Evolutionary conservation across 2,797 vertebrate species (phyloP).

Genomic region (Chrysocyon brachyurus): DNA sequence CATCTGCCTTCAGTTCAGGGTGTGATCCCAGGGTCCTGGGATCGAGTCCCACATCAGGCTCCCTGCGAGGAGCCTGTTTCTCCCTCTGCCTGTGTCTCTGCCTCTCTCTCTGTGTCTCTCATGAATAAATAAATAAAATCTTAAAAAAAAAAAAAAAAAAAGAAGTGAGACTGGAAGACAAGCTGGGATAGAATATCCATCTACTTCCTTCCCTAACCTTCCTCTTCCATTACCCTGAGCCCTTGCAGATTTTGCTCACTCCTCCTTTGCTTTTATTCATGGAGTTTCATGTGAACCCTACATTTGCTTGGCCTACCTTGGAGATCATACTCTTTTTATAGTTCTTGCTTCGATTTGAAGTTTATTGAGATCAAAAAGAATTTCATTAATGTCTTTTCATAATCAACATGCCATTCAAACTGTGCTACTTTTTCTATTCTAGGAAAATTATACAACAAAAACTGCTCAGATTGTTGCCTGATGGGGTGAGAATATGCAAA

Average conservation of each 20-base stretch:
- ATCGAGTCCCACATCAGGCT: no score
- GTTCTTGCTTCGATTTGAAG: constrained; percentile 57
- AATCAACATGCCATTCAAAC: constrained; percentile 80
- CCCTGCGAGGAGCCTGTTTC: no score
- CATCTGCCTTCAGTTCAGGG: no score
- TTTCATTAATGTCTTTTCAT: constrained; percentile 78
- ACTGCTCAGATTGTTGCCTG: constrained; percentile 73
- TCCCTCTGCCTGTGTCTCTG: no score
- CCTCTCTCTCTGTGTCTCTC: no score
- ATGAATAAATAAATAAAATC: no score
- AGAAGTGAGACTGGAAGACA: constrained; percentile 14
- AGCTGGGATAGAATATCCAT: neutral
- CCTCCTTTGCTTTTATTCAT: neutral
- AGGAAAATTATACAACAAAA: constrained; percentile 70
- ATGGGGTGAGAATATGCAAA: constrained; percentile 74
- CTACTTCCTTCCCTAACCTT: neutral
- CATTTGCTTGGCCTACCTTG: constrained; percentile 44
- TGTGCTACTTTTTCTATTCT: constrained; percentile 75
- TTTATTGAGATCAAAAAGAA: constrained; percentile 77
- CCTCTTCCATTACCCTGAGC: neutral
- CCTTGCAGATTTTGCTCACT: neutral
- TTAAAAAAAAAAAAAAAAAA: no score
- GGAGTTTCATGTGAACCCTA: neutral
- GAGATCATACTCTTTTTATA: constrained; percentile 37
- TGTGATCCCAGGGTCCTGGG: no score